Conservation (phyloP, 1,140 invertebrate genomes). For the Drosophila kanapiae region DNA sequence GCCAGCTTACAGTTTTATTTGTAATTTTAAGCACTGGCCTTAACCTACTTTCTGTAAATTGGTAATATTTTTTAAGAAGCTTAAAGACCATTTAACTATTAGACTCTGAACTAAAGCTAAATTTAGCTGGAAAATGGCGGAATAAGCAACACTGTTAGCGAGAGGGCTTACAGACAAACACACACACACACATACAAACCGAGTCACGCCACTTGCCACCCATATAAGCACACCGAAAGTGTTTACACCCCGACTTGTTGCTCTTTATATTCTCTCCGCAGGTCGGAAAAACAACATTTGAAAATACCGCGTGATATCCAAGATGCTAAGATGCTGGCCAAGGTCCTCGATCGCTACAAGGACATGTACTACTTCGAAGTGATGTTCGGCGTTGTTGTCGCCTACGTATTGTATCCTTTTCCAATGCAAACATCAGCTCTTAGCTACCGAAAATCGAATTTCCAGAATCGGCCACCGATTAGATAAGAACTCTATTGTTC, state of each 20-base stretch:
- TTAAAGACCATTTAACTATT: background rate
- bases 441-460: background rate
- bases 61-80: background rate
- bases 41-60: background rate
- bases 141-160: conserved; percentile 11
- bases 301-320: conserved; percentile 97
- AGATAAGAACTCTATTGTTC: conserved; percentile 36
- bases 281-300: conserved; percentile 94
- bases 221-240: conserved; percentile 23
- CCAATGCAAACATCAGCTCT: conserved; percentile 13
- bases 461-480: conserved; percentile 25
- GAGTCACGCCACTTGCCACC: conserved; percentile 67
- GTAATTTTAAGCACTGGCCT: background rate
- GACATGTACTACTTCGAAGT: conserved; percentile 97
- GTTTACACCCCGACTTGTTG: conserved; percentile 45
- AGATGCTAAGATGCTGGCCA: conserved; percentile 97
- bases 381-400: conserved; percentile 93
- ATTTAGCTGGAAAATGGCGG: conserved; percentile 13
- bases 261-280: conserved; percentile 85
- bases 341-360: conserved; percentile 96
- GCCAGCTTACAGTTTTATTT: background rate
- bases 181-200: conserved; percentile 16
- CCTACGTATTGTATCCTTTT: conserved; percentile 99
- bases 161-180: conserved; percentile 17
- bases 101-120: too few relatives aligned